Evolutionary conservation across 2,113 vertebrate species (phyloP).

Genomic region (Salminus brasiliensis): DNA sequence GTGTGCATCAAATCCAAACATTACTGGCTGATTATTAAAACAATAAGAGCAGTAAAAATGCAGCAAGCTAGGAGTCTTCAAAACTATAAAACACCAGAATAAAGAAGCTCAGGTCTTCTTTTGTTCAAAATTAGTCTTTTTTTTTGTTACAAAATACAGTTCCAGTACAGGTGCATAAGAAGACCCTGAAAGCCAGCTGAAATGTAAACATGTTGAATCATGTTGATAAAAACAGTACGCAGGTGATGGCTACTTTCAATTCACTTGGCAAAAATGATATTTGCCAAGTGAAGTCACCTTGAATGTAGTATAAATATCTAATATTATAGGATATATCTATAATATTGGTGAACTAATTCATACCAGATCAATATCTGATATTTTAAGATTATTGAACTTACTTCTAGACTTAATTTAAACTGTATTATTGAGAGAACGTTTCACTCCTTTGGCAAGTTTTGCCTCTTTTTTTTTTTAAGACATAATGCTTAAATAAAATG

Average conservation of each 20-base stretch:
- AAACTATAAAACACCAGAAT: not conserved
- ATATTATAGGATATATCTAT: too few relatives aligned
- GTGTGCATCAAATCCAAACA: not conserved
- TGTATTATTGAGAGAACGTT: too few relatives aligned
- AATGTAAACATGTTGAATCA: conserved; percentile 54
- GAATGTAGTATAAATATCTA: too few relatives aligned
- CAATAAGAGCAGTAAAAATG: conserved; percentile 9
- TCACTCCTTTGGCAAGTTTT: too few relatives aligned
- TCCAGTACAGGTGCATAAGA: conserved; percentile 12
- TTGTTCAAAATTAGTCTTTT: not conserved
- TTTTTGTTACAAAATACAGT: conserved; percentile 23
- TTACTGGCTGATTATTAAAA: not conserved
- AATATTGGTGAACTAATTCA: too few relatives aligned
- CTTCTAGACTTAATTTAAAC: too few relatives aligned
- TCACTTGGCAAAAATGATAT: too few relatives aligned
- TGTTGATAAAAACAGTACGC: conserved; percentile 46
- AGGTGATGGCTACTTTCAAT: conserved; percentile 2
- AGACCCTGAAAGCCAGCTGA: conserved; percentile 29
- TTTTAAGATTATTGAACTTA: too few relatives aligned
- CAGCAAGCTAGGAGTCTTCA: not conserved
- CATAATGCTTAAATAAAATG: too few relatives aligned
- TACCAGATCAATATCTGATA: too few relatives aligned
- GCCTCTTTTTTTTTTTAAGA: too few relatives aligned
- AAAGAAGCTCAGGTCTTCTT: not conserved
- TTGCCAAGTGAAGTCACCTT: too few relatives aligned